Evolutionary conservation across 2,797 vertebrate species (phyloP).

Genomic region (Hozukius guyotensis): DNA sequence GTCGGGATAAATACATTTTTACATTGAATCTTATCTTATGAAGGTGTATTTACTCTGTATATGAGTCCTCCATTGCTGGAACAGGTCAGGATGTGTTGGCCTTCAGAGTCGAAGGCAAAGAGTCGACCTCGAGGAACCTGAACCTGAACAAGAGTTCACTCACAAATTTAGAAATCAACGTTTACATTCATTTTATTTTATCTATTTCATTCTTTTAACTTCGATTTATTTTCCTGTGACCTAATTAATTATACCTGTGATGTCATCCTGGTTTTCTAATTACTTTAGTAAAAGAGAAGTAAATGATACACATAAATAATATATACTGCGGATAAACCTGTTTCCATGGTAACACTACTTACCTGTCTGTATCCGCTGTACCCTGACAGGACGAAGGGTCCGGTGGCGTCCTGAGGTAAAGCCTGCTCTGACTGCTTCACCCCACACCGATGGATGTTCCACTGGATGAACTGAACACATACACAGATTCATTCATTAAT

Average conservation of each 20-base stretch:
- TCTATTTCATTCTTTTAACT: not conserved
- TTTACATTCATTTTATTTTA: not conserved
- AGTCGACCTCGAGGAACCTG: conserved; percentile 93
- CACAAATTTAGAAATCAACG: not conserved
- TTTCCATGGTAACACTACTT: not conserved
- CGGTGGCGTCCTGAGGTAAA: conserved; percentile 90
- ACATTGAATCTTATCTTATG: not conserved
- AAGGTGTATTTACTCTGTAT: conserved; percentile 85
- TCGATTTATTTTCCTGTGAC: not conserved
- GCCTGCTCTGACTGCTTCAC: conserved; percentile 90
- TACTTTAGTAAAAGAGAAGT: not conserved
- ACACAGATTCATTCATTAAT: not conserved
- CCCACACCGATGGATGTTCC: conserved; percentile 97
- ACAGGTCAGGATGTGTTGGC: conserved; percentile 93
- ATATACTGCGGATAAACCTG: not conserved
- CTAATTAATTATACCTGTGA: not conserved
- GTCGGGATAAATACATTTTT: not conserved
- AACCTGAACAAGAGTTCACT: conserved; percentile 79
- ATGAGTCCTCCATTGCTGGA: conserved; percentile 91
- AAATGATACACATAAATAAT: not conserved
- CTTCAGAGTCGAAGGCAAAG: conserved; percentile 97
- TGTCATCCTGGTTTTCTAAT: not conserved
- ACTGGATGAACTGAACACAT: conserved; percentile 91
- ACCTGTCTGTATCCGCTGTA: conserved; percentile 91
- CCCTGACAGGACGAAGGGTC: conserved; percentile 93